These are phyloP conservation scores for Tenebrio molitor DNA, from an alignment of 1,140 invertebrate species.

Conservation along the genomic window DNA sequence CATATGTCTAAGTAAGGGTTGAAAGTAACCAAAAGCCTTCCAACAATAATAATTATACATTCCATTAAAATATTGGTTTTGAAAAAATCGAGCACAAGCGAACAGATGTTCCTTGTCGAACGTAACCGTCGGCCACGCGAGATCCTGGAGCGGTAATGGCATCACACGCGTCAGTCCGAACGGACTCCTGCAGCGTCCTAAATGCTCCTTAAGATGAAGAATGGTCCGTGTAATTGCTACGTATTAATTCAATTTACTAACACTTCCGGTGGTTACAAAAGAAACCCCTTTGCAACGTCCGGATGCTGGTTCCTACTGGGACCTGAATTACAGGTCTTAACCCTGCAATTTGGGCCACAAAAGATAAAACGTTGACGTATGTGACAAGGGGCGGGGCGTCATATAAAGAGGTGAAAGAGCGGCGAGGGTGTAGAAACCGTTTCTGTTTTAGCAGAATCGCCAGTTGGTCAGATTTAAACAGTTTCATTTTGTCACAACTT, in stretches of 20 bases:
- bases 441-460: background rate
- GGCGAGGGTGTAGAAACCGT: slow-evolving; percentile 15
- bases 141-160: slow-evolving; percentile 62
- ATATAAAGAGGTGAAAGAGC: slow-evolving; percentile 54
- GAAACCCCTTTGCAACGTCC: slow-evolving; percentile 61
- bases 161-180: slow-evolving; percentile 57
- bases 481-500: no score
- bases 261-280: slow-evolving; percentile 62
- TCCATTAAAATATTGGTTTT: slow-evolving; percentile 39
- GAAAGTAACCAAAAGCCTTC: slow-evolving; percentile 34
- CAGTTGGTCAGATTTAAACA: no score
- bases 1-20: slow-evolving; percentile 39
- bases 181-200: slow-evolving; percentile 58
- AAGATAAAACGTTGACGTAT: slow-evolving; percentile 61
- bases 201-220: slow-evolving; percentile 65
- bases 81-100: slow-evolving; percentile 17
- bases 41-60: slow-evolving; percentile 31
- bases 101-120: slow-evolving; percentile 15
- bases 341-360: slow-evolving; percentile 64
- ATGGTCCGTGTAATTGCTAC: slow-evolving; percentile 64
- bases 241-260: slow-evolving; percentile 66
- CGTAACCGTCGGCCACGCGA: slow-evolving; percentile 55
- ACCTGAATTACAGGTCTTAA: slow-evolving; percentile 61
- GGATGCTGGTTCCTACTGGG: slow-evolving; percentile 61
- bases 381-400: slow-evolving; percentile 56